phyloP scores from a whole-genome alignment of 2,888 invertebrate genomes.

The Eupithecia subfuscata region DNA sequence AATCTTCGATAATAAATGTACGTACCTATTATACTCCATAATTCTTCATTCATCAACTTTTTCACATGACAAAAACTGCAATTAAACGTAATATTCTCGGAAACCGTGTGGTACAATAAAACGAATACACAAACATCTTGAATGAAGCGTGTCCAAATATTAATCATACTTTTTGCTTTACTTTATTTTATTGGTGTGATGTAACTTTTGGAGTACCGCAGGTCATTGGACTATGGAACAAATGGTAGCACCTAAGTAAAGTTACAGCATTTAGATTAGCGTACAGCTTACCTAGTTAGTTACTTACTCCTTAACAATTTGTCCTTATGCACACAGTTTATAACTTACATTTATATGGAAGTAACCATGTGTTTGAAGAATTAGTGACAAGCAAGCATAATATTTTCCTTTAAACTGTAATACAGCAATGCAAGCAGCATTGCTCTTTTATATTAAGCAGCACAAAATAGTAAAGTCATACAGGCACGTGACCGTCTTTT shows the following conservation, averaged over 20 bases:
- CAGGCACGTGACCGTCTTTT: not conserved
- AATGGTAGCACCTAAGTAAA: not conserved
- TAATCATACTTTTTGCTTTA: constrained; percentile 44
- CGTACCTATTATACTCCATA: not conserved
- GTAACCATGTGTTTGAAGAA: too few species aligned
- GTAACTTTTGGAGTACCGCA: constrained; percentile 29
- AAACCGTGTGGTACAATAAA: constrained; percentile 31
- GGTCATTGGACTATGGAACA: constrained; percentile 17
- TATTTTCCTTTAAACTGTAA: too few species aligned
- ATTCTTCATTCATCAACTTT: not conserved
- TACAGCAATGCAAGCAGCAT: too few species aligned
- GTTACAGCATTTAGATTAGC: too few species aligned
- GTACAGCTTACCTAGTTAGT: too few species aligned
- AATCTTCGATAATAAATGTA: not conserved
- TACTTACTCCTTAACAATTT: too few species aligned
- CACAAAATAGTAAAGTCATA: too few species aligned
- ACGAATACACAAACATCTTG: constrained; percentile 40
- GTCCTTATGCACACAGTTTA: too few species aligned
- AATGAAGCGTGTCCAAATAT: constrained; percentile 48
- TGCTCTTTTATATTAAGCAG: too few species aligned
- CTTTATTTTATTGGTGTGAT: constrained; percentile 30
- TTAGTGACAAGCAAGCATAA: too few species aligned
- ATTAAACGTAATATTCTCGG: constrained; percentile 13
- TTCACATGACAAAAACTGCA: not conserved
- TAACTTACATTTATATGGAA: too few species aligned